Base-by-base conservation (phyloP, 2,888 invertebrate species). In the Eupithecia exiguata region DNA sequence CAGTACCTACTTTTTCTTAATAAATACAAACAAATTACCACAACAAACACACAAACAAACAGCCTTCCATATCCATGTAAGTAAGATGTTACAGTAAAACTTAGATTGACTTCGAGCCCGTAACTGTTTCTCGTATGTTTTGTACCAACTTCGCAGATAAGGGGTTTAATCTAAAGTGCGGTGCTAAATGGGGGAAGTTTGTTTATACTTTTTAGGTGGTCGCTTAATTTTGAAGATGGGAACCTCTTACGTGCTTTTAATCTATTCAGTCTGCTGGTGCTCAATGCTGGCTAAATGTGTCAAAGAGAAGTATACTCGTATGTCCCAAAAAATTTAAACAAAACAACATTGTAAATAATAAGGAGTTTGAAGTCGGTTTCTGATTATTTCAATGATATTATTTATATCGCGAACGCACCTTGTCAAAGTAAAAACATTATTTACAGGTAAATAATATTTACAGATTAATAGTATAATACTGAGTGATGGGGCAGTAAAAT, bases 71-170 rank as follows among this genome's bases (percentile, higher is more conserved):
- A 38, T n/a, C 35, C 53, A 53, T 40, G 40, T 30, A 6, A 38
- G 12, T 53, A 43, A 79, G 70, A 83, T 83, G 84, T 87, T 84
- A 88, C 82, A 84, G 86, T 84, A 70, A 80, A 89, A 90, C 84
- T 90, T 89, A 88, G 86, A 89, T 89, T 89, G 86, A 87, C 86
- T 89, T 86, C 80, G 74, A 68, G 72, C 78, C 84, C 80, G 80
- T 87, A 83, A 87, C 82, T 82, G 81, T 78, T 80, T 82, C 75
- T 77, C 76, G 78, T 79, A 71, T 78, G 80, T 82, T 79, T 78
- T 79, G 77, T 77, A 53, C 74, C 66, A 74, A 70, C 21, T 78
- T 76, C n/a, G 16, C 14, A 70, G 78, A 74, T 77, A 76, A 68
- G 75, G 75, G 75, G 75, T 77, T 74, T 72, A 72, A 78, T 76